phyloP scores from a whole-genome alignment of 2,888 invertebrate species.

The Elmis aenea region DNA sequence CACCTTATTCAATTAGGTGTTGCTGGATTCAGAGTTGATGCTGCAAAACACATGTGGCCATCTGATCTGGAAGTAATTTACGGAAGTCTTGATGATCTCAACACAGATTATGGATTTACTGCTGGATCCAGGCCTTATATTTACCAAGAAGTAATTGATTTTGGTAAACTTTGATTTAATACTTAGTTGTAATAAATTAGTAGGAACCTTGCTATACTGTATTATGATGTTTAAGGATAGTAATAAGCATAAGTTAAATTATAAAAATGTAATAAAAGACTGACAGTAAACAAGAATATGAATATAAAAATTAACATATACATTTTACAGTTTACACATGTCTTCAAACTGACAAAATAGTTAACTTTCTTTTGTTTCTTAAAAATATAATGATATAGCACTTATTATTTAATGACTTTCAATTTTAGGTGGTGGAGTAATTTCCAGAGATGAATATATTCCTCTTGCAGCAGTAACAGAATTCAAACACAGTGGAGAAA shows the following conservation, averaged over 20 bases:
- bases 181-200: neutral
- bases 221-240: too few relatives aligned
- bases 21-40: slow-evolving; percentile 77
- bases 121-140: slow-evolving; percentile 62
- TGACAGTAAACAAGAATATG: too few relatives aligned
- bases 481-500: slow-evolving; percentile 56
- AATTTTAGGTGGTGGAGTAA: slow-evolving; percentile 39
- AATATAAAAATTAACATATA: too few relatives aligned
- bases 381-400: too few relatives aligned
- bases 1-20: slow-evolving; percentile 66
- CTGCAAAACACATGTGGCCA: slow-evolving; percentile 78
- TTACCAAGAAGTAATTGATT: slow-evolving; percentile 73
- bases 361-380: neutral
- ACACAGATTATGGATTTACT: slow-evolving; percentile 60
- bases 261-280: too few relatives aligned
- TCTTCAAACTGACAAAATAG: too few relatives aligned
- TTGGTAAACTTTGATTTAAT: slow-evolving; percentile 32
- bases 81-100: slow-evolving; percentile 55
- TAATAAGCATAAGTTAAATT: too few relatives aligned
- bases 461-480: slow-evolving; percentile 65
- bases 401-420: too few relatives aligned
- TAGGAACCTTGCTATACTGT: too few relatives aligned
- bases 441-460: slow-evolving; percentile 45
- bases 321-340: too few relatives aligned
- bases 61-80: slow-evolving; percentile 64